Conservation (phyloP, 2,113 vertebrate genomes). For the Leucopternis melanops region DNA sequence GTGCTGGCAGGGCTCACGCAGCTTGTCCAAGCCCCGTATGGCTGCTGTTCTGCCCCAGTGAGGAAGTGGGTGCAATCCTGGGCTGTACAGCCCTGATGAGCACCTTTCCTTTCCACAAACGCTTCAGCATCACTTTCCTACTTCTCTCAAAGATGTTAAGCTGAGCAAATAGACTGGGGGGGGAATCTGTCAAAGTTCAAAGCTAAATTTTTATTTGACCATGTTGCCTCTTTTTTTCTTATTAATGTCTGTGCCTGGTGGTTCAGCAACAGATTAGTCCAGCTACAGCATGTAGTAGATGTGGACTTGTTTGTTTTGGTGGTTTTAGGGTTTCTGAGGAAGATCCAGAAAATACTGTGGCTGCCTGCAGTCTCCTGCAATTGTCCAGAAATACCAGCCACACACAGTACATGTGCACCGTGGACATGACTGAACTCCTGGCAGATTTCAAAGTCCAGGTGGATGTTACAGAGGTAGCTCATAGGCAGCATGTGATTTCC, state of each 20-base stretch:
- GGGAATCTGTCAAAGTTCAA: background rate
- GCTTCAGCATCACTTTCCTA: background rate
- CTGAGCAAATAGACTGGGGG: background rate
- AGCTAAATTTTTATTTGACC: background rate
- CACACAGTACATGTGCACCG: slow-evolving; percentile 32
- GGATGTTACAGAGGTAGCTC: background rate
- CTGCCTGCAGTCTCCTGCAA: slow-evolving; percentile 53
- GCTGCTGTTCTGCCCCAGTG: background rate
- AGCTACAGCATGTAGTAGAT: background rate
- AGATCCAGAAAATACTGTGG: background rate
- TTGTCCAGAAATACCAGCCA: slow-evolving; percentile 36
- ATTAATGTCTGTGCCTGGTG: background rate
- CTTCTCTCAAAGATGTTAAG: background rate
- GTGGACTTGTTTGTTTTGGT: background rate
- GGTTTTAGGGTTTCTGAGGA: slow-evolving; percentile 37
- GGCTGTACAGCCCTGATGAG: background rate
- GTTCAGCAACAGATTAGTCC: background rate
- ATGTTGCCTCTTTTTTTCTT: background rate
- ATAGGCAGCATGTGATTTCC: background rate
- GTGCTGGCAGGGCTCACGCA: background rate
- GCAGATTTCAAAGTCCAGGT: slow-evolving; percentile 52
- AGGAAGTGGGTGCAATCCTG: background rate
- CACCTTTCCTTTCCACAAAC: background rate
- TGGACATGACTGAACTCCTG: slow-evolving; percentile 48
- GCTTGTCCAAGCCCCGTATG: rapidly evolving